Evolutionary conservation across 2,888 invertebrate genomes (phyloP).

Genomic region (Andrena praecox): DNA sequence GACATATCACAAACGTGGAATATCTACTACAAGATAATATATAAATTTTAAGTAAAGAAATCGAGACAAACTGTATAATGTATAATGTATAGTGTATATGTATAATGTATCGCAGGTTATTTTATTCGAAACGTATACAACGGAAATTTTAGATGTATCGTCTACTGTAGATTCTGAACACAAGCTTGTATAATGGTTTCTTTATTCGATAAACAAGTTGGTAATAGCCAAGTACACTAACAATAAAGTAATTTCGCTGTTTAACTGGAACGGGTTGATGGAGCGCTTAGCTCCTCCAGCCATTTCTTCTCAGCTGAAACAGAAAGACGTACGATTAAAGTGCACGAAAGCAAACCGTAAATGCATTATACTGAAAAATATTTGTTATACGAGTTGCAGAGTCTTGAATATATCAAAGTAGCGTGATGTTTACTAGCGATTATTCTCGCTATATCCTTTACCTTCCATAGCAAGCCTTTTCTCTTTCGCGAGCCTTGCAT

Average conservation of each 20-base stretch:
- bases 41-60: neutral
- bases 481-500: constrained; percentile 90
- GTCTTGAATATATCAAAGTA: neutral
- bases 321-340: constrained; percentile 46
- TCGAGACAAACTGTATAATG: too few species aligned
- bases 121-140: constrained; percentile 43
- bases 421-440: neutral
- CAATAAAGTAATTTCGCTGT: constrained; percentile 6
- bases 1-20: neutral
- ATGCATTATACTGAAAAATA: neutral
- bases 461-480: constrained; percentile 83
- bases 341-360: neutral
- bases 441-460: constrained; percentile 5
- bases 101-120: neutral
- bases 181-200: neutral
- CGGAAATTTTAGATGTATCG: neutral
- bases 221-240: constrained; percentile 47
- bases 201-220: constrained; percentile 6
- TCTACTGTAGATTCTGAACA: neutral
- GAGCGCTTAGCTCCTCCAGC: constrained; percentile 84
- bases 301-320: constrained; percentile 86
- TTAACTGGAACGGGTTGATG: constrained; percentile 73
- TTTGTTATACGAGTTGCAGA: neutral
- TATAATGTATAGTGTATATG: too few species aligned
- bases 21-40: neutral